phyloP scores from a whole-genome alignment of 2,888 invertebrate species.

The Pteria penguin region DNA sequence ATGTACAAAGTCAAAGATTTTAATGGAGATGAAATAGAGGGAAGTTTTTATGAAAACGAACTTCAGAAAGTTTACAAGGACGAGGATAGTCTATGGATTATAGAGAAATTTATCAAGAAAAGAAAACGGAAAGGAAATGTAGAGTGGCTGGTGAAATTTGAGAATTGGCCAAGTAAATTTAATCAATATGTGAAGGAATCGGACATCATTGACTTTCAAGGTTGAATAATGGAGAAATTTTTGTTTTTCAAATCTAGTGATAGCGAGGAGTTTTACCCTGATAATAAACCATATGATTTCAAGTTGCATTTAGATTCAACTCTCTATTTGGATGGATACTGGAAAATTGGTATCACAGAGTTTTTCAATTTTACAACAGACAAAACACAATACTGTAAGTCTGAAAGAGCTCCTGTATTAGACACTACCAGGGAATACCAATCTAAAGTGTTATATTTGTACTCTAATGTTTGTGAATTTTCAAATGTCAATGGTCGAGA shows the following conservation, averaged over 20 bases:
- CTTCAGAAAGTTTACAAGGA: slow-evolving; percentile 33
- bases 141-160: slow-evolving; percentile 17
- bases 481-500: neutral
- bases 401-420: neutral
- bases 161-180: slow-evolving; percentile 14
- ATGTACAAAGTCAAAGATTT: slow-evolving; percentile 30
- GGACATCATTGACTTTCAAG: neutral
- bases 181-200: too few species aligned
- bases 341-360: slow-evolving; percentile 24
- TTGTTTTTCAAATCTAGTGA: slow-evolving; percentile 15
- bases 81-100: slow-evolving; percentile 23
- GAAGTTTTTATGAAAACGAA: slow-evolving; percentile 29
- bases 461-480: slow-evolving; percentile 7
- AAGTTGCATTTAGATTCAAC: slow-evolving; percentile 18
- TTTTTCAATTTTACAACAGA: slow-evolving; percentile 1
- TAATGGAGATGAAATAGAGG: slow-evolving; percentile 19
- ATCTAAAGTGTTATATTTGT: neutral
- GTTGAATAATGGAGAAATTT: slow-evolving; percentile 14
- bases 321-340: slow-evolving; percentile 19
- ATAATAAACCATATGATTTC: slow-evolving; percentile 28
- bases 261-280: slow-evolving; percentile 4
- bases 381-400: neutral
- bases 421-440: neutral
- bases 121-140: slow-evolving; percentile 11
- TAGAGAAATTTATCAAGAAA: slow-evolving; percentile 26